These are phyloP conservation scores for Phylloscopus collybita DNA, from an alignment of 2,797 vertebrate genomes.

Conservation along the genomic window DNA sequence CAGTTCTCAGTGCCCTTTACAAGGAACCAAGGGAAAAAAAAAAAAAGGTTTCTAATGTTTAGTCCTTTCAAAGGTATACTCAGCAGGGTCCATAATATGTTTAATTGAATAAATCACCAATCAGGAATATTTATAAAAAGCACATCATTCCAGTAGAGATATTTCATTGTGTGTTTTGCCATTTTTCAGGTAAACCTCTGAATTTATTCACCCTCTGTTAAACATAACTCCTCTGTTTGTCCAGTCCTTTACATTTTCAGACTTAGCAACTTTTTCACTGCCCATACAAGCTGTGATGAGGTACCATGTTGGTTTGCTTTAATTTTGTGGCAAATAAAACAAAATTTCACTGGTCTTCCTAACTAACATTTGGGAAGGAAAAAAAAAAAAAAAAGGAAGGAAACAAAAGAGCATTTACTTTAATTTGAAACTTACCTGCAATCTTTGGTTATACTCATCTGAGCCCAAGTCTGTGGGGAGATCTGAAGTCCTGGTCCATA, in stretches of 20 bases:
- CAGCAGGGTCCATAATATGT: background rate
- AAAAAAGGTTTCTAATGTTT: background rate
- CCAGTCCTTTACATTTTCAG: background rate
- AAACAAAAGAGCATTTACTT: background rate
- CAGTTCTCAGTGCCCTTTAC: background rate
- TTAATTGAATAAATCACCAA: background rate
- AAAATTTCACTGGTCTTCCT: background rate
- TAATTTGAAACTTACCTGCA: background rate
- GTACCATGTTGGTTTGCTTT: background rate
- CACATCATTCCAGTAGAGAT: background rate
- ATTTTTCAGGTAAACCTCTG: background rate
- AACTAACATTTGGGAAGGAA: accelerated
- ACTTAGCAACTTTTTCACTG: background rate
- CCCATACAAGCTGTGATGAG: background rate
- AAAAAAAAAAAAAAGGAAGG: background rate
- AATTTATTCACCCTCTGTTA: background rate
- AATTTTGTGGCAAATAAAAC: background rate
- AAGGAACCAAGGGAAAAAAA: background rate
- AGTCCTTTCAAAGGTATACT: background rate
- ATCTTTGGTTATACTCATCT: background rate
- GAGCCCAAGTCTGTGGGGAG: background rate
- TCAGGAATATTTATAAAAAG: background rate
- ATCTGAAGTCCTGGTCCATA: background rate
- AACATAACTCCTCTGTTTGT: background rate
- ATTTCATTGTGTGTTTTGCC: background rate